Conservation (phyloP, 2,797 vertebrate species). For the Sciurus vulgaris region DNA sequence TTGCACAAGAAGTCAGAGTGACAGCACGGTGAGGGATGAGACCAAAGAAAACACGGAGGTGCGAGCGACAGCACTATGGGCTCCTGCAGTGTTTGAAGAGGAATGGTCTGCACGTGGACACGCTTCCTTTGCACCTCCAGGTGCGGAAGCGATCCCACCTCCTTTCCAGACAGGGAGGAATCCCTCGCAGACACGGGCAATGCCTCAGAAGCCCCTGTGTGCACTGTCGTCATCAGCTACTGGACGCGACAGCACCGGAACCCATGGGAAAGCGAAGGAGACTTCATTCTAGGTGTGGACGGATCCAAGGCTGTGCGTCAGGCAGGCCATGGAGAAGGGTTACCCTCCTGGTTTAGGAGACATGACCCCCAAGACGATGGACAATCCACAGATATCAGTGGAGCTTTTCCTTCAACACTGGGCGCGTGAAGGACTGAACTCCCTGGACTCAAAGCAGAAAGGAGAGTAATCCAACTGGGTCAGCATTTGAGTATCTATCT, state of each 20-base stretch:
- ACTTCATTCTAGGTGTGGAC: not conserved
- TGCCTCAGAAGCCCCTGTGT: not conserved
- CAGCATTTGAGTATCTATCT: not conserved
- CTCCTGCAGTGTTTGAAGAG: not conserved
- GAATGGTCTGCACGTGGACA: accelerated
- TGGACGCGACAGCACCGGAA: not conserved
- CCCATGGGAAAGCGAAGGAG: not conserved
- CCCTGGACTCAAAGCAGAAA: not conserved
- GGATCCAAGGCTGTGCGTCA: not conserved
- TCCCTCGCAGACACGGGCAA: not conserved
- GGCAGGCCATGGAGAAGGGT: not conserved
- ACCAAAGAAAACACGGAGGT: not conserved
- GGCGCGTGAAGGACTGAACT: not conserved
- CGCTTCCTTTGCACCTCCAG: accelerated
- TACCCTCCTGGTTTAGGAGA: not conserved
- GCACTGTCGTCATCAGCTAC: not conserved
- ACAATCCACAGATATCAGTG: not conserved
- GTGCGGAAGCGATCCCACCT: not conserved
- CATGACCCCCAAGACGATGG: not conserved
- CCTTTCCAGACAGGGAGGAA: not conserved
- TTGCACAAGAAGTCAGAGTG: not conserved
- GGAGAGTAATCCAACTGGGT: not conserved
- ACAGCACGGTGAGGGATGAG: not conserved
- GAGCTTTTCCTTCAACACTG: not conserved
- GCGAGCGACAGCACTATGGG: accelerated